A percentile compares a stretch with the other conserved stretches of the same genome.
phyloP scores from a whole-genome alignment of 2,797 vertebrate species.

The Orientallactaga sibirica region DNA sequence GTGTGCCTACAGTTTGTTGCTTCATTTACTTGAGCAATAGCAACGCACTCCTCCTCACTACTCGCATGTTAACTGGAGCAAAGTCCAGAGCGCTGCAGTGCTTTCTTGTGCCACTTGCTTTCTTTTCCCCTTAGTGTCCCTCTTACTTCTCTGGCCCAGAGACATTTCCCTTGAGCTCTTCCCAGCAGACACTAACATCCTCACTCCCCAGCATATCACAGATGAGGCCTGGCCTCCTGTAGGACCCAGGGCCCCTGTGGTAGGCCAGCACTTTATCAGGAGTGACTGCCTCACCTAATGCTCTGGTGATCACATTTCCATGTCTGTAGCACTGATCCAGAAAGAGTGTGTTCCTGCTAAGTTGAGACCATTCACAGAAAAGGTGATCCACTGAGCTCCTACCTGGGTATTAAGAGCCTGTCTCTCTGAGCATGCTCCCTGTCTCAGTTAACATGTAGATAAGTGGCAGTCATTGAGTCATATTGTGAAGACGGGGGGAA shows the following conservation, averaged over 20 bases:
- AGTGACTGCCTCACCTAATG: fast-evolving
- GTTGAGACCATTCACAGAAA: fast-evolving
- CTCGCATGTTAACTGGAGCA: neutral
- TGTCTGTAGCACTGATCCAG: neutral
- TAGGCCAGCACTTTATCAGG: neutral
- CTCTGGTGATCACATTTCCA: neutral
- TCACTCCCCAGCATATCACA: fast-evolving
- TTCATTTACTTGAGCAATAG: neutral
- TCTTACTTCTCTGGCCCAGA: neutral
- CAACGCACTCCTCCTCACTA: neutral
- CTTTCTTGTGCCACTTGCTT: fast-evolving
- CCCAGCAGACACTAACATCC: fast-evolving
- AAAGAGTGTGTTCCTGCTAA: no score
- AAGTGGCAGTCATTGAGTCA: fast-evolving
- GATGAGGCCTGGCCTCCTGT: neutral
- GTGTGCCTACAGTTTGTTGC: neutral
- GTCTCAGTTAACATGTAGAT: fast-evolving
- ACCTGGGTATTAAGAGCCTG: neutral
- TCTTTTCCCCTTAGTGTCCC: neutral
- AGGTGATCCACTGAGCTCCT: fast-evolving
- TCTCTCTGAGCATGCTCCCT: fast-evolving
- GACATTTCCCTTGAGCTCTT: neutral
- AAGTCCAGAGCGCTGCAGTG: neutral
- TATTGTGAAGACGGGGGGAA: fast-evolving
- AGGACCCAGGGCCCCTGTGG: neutral